These are phyloP conservation scores for Zootermopsis nevadensis DNA, from an alignment of 2,888 invertebrate genomes.

Conservation along the genomic window DNA sequence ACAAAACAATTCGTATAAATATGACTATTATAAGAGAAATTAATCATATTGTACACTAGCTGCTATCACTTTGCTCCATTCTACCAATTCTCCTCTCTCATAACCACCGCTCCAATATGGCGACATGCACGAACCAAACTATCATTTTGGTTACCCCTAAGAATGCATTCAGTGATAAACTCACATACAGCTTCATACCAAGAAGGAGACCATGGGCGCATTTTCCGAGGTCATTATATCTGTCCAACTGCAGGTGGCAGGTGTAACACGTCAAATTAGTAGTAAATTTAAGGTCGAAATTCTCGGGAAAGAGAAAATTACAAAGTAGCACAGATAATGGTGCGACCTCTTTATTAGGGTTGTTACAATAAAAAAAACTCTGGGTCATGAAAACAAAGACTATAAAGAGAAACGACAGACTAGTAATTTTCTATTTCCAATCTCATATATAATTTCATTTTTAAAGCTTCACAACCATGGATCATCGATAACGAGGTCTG, in stretches of 20 bases:
- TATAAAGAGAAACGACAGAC: not conserved
- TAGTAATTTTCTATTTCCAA: constrained; percentile 22
- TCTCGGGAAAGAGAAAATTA: constrained; percentile 35
- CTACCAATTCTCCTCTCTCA: too few relatives aligned
- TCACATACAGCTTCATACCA: not conserved
- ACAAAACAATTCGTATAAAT: too few relatives aligned
- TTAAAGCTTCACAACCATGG: constrained; percentile 1
- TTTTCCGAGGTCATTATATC: not conserved
- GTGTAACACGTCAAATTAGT: constrained; percentile 31
- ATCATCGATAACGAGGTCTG: constrained; percentile 17
- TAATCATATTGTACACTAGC: too few relatives aligned
- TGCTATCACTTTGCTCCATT: too few relatives aligned
- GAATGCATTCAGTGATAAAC: not conserved
- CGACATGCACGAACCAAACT: too few relatives aligned
- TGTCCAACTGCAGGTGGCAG: constrained; percentile 26
- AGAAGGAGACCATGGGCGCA: not conserved
- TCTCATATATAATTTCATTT: constrained; percentile 33
- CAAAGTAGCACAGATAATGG: constrained; percentile 26
- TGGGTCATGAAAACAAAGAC: not conserved
- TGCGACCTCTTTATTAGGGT: not conserved
- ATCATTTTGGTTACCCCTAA: not conserved
- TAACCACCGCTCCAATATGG: too few relatives aligned
- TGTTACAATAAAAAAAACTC: not conserved
- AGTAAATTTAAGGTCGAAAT: constrained; percentile 31
- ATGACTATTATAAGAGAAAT: too few relatives aligned